These are phyloP conservation scores for Piaya cayana DNA, from an alignment of 2,113 vertebrate species.

Conservation along the genomic window DNA sequence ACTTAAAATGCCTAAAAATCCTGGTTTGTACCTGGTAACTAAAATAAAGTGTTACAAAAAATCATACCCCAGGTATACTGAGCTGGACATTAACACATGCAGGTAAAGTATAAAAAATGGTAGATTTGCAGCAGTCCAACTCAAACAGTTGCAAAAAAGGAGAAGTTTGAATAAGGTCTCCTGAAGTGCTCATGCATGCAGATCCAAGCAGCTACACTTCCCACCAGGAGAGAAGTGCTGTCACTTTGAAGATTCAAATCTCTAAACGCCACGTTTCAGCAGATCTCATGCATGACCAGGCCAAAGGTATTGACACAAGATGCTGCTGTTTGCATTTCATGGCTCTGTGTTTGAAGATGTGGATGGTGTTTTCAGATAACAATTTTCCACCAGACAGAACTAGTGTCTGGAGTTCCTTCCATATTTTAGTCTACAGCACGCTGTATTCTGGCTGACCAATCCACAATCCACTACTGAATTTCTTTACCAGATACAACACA, in stretches of 20 bases:
- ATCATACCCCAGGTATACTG: neutral
- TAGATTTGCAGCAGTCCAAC: neutral
- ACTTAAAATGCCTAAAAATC: neutral
- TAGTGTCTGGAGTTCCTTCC: slow-evolving; percentile 36
- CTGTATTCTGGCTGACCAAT: slow-evolving; percentile 15
- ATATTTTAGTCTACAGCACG: slow-evolving; percentile 13
- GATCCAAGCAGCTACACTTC: accelerated
- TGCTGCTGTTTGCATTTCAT: slow-evolving; percentile 38
- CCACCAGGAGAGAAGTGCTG: neutral
- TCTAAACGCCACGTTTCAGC: neutral
- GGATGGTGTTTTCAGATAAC: slow-evolving; percentile 55
- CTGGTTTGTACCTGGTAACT: neutral
- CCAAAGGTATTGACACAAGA: slow-evolving; percentile 14
- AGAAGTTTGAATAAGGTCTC: neutral
- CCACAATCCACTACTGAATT: neutral
- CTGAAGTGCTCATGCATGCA: neutral
- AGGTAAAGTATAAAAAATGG: neutral
- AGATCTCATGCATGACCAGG: neutral
- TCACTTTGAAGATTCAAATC: neutral
- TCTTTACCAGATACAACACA: slow-evolving; percentile 47
- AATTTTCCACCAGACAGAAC: slow-evolving; percentile 32
- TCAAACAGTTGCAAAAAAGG: neutral
- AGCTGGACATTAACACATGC: neutral
- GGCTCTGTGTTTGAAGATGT: slow-evolving; percentile 18
- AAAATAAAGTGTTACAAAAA: neutral